These are phyloP conservation scores for Lasioglossum villosulum DNA, from an alignment of 2,888 invertebrate genomes.

Conservation along the genomic window DNA sequence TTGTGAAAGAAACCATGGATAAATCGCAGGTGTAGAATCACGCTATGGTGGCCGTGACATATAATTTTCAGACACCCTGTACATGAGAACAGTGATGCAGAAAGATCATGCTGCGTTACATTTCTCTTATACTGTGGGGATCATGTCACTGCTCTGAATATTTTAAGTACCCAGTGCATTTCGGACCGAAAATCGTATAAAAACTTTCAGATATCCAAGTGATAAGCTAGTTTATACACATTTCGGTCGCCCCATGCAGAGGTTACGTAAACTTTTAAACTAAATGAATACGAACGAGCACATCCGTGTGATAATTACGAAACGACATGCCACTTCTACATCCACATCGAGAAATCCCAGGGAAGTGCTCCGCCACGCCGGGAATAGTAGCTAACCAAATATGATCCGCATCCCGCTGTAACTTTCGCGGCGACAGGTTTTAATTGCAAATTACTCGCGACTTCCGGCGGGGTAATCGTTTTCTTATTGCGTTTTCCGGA, in stretches of 20 bases:
- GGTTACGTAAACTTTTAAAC: not conserved
- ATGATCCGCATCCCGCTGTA: not conserved
- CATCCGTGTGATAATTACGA: not conserved
- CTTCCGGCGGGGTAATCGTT: conserved; percentile 37
- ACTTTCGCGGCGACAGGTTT: not conserved
- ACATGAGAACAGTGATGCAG: not conserved
- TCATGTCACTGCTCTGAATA: not conserved
- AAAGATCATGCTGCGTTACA: not conserved
- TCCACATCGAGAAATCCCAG: not conserved
- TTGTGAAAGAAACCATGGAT: too few relatives aligned
- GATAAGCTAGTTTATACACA: not conserved
- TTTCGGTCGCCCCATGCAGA: not conserved
- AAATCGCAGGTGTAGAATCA: too few relatives aligned
- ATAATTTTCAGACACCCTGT: too few relatives aligned
- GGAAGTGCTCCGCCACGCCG: not conserved
- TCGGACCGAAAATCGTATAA: not conserved
- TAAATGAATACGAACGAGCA: conserved; percentile 3
- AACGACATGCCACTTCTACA: not conserved
- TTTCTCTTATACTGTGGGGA: not conserved
- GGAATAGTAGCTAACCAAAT: conserved; percentile 1
- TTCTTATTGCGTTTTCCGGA: conserved; percentile 42
- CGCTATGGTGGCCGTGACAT: too few relatives aligned
- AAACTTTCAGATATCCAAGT: not conserved
- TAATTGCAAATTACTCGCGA: conserved; percentile 17
- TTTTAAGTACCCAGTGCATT: not conserved